phyloP scores from a whole-genome alignment of 2,888 invertebrate genomes.

The Macrosoma leucophasiata region DNA sequence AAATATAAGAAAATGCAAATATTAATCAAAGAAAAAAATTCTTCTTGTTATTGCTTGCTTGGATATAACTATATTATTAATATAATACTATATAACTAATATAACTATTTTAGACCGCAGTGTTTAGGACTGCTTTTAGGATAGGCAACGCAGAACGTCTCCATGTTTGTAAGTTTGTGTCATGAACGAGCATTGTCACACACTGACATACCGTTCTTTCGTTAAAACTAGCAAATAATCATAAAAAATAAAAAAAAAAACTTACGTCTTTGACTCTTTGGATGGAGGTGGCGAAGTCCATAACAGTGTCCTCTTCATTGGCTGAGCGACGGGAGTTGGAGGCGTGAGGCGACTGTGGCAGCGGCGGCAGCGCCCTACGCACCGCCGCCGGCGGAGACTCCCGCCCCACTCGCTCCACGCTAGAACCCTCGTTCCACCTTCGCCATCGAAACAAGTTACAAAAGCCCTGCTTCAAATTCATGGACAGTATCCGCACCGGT shows the following conservation, averaged over 20 bases:
- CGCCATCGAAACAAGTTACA: constrained; percentile 89
- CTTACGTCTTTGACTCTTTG: constrained; percentile 96
- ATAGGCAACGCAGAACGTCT: too few species aligned
- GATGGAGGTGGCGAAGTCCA: constrained; percentile 93
- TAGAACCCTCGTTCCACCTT: constrained; percentile 38
- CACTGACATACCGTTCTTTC: background rate
- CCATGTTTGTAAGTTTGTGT: too few species aligned
- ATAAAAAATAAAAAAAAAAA: constrained; percentile 27
- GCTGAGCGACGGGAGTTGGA: constrained; percentile 36
- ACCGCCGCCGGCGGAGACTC: constrained; percentile 56
- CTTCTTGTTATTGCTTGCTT: too few species aligned
- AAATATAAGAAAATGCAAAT: too few species aligned
- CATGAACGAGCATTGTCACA: too few species aligned
- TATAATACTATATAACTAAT: too few species aligned
- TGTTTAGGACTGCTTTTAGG: too few species aligned
- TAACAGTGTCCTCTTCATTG: constrained; percentile 70
- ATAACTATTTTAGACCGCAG: too few species aligned
- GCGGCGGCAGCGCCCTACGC: constrained; percentile 61
- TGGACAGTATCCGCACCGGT: constrained; percentile 79
- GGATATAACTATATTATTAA: too few species aligned
- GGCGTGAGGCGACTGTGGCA: constrained; percentile 43
- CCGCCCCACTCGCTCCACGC: constrained; percentile 43
- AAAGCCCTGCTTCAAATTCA: constrained; percentile 87
- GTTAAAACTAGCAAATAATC: background rate
- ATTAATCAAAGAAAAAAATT: too few species aligned